Conservation (phyloP, 2,797 vertebrate species). For the Neopelma chrysocephalum region DNA sequence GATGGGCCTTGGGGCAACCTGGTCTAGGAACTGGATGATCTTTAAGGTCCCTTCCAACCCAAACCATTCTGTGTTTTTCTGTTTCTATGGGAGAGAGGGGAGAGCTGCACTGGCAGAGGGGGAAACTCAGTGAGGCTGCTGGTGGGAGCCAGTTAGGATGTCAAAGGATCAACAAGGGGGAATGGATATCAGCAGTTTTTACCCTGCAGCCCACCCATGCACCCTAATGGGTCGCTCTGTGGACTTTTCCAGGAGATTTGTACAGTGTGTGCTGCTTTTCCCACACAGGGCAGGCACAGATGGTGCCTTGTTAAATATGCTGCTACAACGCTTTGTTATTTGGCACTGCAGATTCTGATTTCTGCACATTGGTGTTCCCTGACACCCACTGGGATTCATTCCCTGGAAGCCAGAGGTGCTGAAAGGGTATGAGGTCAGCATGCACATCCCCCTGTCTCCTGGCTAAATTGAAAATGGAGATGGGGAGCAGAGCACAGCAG, state of each 20-base stretch:
- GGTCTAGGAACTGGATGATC: neutral
- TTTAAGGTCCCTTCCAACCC: neutral
- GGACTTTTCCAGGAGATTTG: neutral
- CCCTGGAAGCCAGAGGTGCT: neutral
- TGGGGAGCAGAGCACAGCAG: neutral
- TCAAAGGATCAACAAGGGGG: neutral
- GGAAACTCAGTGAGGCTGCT: neutral
- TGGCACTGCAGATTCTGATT: neutral
- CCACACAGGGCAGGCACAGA: neutral
- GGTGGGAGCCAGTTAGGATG: neutral
- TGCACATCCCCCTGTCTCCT: neutral
- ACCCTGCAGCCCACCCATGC: rapidly evolving
- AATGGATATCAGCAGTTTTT: neutral
- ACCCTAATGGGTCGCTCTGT: rapidly evolving
- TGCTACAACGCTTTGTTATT: neutral
- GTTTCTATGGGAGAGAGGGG: neutral
- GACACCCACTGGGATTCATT: neutral
- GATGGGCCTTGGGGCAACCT: neutral
- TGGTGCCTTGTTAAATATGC: neutral
- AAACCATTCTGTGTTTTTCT: neutral
- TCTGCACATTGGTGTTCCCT: neutral
- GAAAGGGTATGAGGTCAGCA: neutral
- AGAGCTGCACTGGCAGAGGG: neutral
- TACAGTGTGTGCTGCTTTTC: neutral
- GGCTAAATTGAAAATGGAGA: neutral